Evolutionary conservation across 1,140 invertebrate genomes (phyloP).

Genomic region (Colletes gigas): DNA sequence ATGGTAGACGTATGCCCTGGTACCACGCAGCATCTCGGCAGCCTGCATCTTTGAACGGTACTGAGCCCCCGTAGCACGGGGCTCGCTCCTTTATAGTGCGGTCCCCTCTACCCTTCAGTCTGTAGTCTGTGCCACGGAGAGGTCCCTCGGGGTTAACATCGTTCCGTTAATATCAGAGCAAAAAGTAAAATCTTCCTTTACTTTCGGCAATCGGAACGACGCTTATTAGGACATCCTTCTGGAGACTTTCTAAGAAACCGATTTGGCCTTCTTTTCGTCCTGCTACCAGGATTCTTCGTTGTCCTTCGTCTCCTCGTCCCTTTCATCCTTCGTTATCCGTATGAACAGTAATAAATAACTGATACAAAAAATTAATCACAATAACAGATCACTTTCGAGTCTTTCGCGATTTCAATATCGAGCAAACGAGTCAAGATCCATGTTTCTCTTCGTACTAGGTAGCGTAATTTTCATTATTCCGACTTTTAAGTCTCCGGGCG

Average conservation of each 20-base stretch:
- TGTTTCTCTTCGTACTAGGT: too few species aligned
- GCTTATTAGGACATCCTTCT: constrained; percentile 15
- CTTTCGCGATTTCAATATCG: too few species aligned
- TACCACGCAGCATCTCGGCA: constrained; percentile 75
- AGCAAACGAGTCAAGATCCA: too few species aligned
- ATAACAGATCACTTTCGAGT: too few species aligned
- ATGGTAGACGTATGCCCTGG: constrained; percentile 47
- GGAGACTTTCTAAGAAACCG: constrained; percentile 15
- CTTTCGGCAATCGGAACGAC: constrained; percentile 51
- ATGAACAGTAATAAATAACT: too few species aligned
- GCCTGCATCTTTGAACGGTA: constrained; percentile 78
- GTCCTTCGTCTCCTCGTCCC: too few species aligned
- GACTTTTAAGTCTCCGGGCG: too few species aligned
- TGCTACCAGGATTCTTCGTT: neutral
- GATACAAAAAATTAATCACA: too few species aligned
- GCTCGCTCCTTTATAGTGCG: constrained; percentile 78
- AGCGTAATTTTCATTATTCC: too few species aligned
- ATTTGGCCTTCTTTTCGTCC: neutral
- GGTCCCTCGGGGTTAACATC: constrained; percentile 71
- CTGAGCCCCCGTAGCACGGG: constrained; percentile 75
- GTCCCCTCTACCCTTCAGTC: constrained; percentile 56
- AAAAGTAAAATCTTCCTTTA: constrained; percentile 64
- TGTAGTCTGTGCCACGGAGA: constrained; percentile 54
- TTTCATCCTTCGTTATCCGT: too few species aligned
- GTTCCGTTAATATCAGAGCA: constrained; percentile 74